Base-by-base conservation (phyloP, 64 coral and sea anemone species). In the Pocillopora damicornis region DNA sequence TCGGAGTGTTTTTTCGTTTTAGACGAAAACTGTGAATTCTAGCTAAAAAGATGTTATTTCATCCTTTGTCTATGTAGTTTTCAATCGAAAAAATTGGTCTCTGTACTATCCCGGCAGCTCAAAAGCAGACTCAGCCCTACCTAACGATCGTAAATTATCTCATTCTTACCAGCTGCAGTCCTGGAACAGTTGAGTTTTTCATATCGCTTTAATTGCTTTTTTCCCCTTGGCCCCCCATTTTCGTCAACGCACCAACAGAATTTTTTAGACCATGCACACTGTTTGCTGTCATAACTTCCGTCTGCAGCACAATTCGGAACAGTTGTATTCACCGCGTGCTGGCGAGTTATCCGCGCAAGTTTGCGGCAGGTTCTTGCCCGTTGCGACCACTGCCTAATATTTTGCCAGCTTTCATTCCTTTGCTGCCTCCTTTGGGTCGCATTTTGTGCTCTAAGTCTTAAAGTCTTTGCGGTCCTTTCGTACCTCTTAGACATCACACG, bases 231-330 rank as follows among this genome's bases (percentile, higher is more conserved):
- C 56, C 3, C 59, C 76, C 86, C 86, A 38, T 76, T 60, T 76
- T 87, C 73, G 62, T 87, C 73, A 2, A 87, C 86, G 60, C 86
- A 87, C 86, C 86, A 87, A 36, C 86, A 87, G 15, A 35, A 35
- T 16, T 38, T 87, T 18, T 8, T 37, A 37, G 16, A 30, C 72
- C 34, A 37, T 13, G 13, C 16, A 62, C 86, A 87, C 59, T 87
- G 86, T 9, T 34, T 42, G 0, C 11, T 38, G 14, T 60, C 72
- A 30, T 75, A 87, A 56, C 58, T 87, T 25, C 86, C 86, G 16
- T 76, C 67, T 76, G 16, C 61, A 12, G 15, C 42, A 58, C 86
- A 87, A 22, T 58, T 87, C 17, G 86, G 73, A 17, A 37, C 22
- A 37, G 30, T 35, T 11, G 35, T 18, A 35, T 63, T 6, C n/a